Base-by-base conservation (phyloP, 2,113 vertebrate species). In the Rhinichthys klamathensis region DNA sequence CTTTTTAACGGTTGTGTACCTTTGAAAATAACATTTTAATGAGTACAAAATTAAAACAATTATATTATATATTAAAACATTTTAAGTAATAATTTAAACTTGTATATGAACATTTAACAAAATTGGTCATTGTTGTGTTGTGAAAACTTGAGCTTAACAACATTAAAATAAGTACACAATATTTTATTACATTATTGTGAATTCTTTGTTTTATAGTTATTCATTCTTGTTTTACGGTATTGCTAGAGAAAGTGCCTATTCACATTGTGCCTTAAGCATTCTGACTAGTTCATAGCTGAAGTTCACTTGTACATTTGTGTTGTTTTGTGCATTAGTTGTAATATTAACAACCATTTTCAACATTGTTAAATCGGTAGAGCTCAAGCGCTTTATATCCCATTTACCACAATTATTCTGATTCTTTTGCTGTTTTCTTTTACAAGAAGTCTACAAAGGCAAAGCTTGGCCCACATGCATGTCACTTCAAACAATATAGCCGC, bases 321-420 rank as follows among this genome's bases (percentile, higher is more conserved):
- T 72, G 69, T 41, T 16, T 69, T n/a, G 10, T 44, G 35, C 10
- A 72, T 0, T 10, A 12, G 69, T 21, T 23, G 18, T 41, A 70
- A 41, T 12, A n/a, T 44, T 72, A 69, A 21, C 18, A 3, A 69
- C 16, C 3, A 23, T 72, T 21, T 56, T 60, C 15, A 61, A 69
- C 44, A 54, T 30, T 18, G 18, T 38, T 61, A 38, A 72, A 65
- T 18, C 12, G 27, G 27, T 18, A 23, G 35, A 25, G 11, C 32
- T 82, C n/a, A 74, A 63, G 58, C 70, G 58, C 70, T 27, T 32
- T 65, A 60, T 16, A 51, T 51, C n/a, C 56, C 56, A 41, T 41
- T 83, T 60, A 44, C 16, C 23, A 74, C 15, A 23, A 25, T 15
- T 21, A 30, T 60, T 84, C 25, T 4, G 2, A 10, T 58, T n/a